Percentiles rank a stretch among this genome's conserved stretches.
Conservation (phyloP, 2,797 vertebrate genomes). For the Falco cherrug region DNA sequence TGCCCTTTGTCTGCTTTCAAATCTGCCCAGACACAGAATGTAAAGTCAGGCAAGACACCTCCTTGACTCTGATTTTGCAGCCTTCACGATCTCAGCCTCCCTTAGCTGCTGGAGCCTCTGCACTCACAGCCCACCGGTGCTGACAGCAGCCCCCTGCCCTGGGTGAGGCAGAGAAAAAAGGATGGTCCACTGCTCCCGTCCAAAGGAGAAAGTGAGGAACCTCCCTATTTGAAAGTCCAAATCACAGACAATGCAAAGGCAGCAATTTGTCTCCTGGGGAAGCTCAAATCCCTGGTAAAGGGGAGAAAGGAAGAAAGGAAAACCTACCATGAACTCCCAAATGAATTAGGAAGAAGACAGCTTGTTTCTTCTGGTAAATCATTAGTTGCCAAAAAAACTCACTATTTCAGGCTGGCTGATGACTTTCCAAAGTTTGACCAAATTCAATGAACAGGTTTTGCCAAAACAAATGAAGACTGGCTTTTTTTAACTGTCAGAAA, state of each 20-base stretch:
- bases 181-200: neutral
- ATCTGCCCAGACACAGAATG: neutral
- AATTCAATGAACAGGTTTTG: neutral
- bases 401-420: neutral
- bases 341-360: neutral
- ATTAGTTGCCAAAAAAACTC: neutral
- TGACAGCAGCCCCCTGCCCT: neutral
- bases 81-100: neutral
- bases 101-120: neutral
- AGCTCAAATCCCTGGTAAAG: neutral
- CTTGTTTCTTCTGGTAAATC: neutral
- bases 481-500: neutral
- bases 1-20: neutral
- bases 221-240: neutral
- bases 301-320: neutral
- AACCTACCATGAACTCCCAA: neutral
- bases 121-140: rapidly evolving
- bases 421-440: neutral
- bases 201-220: neutral
- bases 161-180: neutral
- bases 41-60: neutral
- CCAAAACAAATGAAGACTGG: neutral
- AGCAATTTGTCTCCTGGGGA: neutral
- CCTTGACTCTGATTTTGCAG: neutral
- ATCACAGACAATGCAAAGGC: neutral